These are phyloP conservation scores for Priocnemis perturbator DNA, from an alignment of 2,888 invertebrate species.

Conservation along the genomic window DNA sequence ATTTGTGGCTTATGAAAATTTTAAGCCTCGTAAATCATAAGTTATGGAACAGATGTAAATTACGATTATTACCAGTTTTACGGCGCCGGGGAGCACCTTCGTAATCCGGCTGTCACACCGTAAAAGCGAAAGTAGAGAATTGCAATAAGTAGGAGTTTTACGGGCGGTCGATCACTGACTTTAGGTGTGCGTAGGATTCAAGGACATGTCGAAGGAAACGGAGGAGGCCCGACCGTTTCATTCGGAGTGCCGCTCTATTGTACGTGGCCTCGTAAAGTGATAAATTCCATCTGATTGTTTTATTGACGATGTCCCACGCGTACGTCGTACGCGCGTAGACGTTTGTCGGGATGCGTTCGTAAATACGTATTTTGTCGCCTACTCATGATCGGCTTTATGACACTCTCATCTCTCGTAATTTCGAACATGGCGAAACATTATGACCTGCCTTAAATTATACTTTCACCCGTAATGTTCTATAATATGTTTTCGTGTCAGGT, in stretches of 20 bases:
- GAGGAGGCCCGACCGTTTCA: constrained; percentile 12
- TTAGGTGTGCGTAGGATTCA: constrained; percentile 39
- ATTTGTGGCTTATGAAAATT: constrained; percentile 54
- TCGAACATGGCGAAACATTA: too few species aligned
- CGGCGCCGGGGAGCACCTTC: constrained; percentile 34
- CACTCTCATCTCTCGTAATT: too few species aligned
- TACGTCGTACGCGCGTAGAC: background rate
- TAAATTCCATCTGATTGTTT: constrained; percentile 32
- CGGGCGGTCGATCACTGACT: constrained; percentile 45
- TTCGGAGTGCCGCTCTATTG: constrained; percentile 11
- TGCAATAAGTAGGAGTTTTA: constrained; percentile 59
- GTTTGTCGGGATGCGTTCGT: too few species aligned
- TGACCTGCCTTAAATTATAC: too few species aligned
- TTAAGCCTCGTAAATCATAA: constrained; percentile 52
- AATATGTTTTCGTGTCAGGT: too few species aligned
- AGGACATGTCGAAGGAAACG: constrained; percentile 32
- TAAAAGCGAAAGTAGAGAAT: constrained; percentile 60
- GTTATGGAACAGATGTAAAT: constrained; percentile 54
- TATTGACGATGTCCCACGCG: constrained; percentile 27
- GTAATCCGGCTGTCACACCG: constrained; percentile 52
- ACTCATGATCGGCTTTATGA: too few species aligned
- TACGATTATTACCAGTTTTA: constrained; percentile 57
- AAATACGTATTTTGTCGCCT: too few species aligned
- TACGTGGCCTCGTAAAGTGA: constrained; percentile 29
- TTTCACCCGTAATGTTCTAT: too few species aligned